A percentile compares a stretch with the other conserved stretches of the same genome.
Conservation (phyloP, 2,797 vertebrate genomes). For the Crenichthys baileyi region DNA sequence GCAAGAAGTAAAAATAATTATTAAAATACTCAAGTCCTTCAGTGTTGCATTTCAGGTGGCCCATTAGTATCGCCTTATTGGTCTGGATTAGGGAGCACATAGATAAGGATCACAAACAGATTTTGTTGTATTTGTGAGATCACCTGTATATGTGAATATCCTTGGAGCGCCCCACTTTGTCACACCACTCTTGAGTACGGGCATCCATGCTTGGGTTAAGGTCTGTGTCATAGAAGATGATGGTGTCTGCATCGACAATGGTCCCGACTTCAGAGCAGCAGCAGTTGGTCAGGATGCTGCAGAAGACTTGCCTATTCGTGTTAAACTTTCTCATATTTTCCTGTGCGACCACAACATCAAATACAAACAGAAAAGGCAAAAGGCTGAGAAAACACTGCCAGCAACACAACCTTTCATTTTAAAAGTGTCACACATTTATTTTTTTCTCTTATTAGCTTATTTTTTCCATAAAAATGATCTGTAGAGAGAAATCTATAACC, state of each 20-base stretch:
- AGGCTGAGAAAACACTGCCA: not conserved
- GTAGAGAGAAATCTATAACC: not conserved
- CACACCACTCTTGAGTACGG: conserved; percentile 94
- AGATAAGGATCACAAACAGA: not conserved
- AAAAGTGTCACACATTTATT: not conserved
- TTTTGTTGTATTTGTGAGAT: conserved; percentile 8
- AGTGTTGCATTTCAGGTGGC: not conserved
- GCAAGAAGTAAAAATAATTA: not conserved
- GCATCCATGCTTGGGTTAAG: conserved; percentile 93
- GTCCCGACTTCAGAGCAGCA: conserved; percentile 89
- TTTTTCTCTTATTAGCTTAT: not conserved
- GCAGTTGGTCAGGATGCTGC: conserved; percentile 91
- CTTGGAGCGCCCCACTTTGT: conserved; percentile 92
- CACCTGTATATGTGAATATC: conserved; percentile 97
- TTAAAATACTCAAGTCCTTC: not conserved
- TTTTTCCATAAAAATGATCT: not conserved
- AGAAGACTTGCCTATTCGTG: conserved; percentile 89
- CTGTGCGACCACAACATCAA: conserved; percentile 64
- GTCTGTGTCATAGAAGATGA: conserved; percentile 94
- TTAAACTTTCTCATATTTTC: conserved; percentile 91
- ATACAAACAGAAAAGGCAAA: not conserved
- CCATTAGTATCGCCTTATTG: not conserved
- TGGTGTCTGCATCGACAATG: conserved; percentile 91
- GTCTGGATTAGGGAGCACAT: not conserved
- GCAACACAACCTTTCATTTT: not conserved